A percentile compares a stretch with the other conserved stretches of the same genome.
These are phyloP conservation scores for Eurypyga helias DNA, from an alignment of 2,113 vertebrate genomes.

Conservation along the genomic window DNA sequence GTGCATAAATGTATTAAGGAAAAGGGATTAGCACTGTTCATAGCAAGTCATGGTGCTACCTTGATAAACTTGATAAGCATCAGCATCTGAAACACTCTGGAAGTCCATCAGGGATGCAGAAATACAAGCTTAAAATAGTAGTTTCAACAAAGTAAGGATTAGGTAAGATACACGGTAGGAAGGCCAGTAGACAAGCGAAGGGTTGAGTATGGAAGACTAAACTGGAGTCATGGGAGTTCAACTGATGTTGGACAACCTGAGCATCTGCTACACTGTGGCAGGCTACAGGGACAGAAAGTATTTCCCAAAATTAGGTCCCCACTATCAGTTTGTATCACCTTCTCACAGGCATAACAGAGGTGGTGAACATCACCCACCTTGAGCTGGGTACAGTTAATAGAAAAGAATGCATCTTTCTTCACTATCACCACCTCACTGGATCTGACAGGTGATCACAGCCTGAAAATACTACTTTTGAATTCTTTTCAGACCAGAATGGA, in stretches of 20 bases:
- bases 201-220: not conserved
- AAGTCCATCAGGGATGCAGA: not conserved
- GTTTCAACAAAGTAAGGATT: not conserved
- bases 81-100: not conserved
- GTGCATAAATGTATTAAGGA: not conserved
- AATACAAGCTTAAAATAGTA: not conserved
- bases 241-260: not conserved
- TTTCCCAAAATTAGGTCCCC: not conserved
- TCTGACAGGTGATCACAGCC: not conserved
- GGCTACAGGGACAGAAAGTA: not conserved
- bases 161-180: not conserved
- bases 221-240: not conserved
- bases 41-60: not conserved
- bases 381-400: not conserved
- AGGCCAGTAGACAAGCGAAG: not conserved
- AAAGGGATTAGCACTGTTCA: not conserved
- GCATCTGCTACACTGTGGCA: not conserved
- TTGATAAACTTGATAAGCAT: not conserved
- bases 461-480: not conserved
- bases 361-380: not conserved
- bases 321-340: not conserved
- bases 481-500: not conserved
- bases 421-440: not conserved
- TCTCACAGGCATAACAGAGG: not conserved
- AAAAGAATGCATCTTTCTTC: not conserved